phyloP scores from a whole-genome alignment of 2,888 invertebrate genomes.

The Drosophila neutralis region DNA sequence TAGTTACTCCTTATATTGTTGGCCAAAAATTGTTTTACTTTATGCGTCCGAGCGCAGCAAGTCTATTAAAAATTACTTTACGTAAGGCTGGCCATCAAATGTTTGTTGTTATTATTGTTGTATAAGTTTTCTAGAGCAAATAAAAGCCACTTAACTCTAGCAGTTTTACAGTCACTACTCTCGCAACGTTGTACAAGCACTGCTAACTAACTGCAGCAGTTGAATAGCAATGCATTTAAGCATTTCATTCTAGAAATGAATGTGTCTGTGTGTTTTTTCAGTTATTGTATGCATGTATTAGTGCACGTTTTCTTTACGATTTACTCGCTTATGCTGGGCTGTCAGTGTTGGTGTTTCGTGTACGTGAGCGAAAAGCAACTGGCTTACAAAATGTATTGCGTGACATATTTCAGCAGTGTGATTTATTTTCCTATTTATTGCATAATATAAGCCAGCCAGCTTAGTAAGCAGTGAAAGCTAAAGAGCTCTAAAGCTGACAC shows the following conservation, averaged over 20 bases:
- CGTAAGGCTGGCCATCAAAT: constrained; percentile 31
- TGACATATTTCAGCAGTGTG: constrained; percentile 10
- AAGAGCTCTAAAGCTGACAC: neutral
- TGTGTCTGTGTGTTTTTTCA: neutral
- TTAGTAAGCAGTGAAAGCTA: neutral
- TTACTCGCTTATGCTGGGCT: neutral
- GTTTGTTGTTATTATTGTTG: constrained; percentile 7
- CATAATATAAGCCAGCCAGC: neutral
- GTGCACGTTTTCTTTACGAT: constrained; percentile 1
- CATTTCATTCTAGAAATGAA: neutral
- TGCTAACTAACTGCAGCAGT: neutral
- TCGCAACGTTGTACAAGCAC: neutral
- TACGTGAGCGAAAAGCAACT: constrained; percentile 9
- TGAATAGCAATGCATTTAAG: constrained; percentile 5
- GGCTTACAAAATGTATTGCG: constrained; percentile 10
- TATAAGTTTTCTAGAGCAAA: constrained; percentile 21
- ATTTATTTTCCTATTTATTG: constrained; percentile 9
- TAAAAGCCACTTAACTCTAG: constrained; percentile 22
- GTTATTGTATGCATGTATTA: neutral
- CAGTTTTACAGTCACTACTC: constrained; percentile 13
- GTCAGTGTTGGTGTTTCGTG: neutral
- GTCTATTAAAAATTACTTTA: constrained; percentile 69
- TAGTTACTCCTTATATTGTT: constrained; percentile 18
- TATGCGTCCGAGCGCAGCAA: constrained; percentile 65
- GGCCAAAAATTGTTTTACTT: constrained; percentile 50